Evolutionary conservation across 92 coral and sea anemone species (phyloP).

Genomic region (Phymanthus crucifer): DNA sequence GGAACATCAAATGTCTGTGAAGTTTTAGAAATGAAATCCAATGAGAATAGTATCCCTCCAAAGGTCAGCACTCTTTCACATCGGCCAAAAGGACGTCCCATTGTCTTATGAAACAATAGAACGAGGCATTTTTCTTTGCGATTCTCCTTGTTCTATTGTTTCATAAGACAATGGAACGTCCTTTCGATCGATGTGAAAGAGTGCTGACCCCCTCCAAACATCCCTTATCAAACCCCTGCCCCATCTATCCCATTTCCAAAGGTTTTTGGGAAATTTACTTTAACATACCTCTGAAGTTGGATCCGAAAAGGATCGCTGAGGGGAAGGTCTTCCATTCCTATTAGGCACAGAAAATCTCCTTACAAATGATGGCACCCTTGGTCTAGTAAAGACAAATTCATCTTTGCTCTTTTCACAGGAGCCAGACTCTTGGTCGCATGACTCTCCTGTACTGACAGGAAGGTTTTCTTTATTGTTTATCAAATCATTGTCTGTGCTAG

Average conservation of each 20-base stretch:
- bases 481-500: conserved; percentile 48
- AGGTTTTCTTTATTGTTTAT: conserved; percentile 71
- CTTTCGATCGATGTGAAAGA: no score
- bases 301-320: conserved; percentile 64
- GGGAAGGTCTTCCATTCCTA: conserved; percentile 21
- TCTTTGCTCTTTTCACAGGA: conserved; percentile 31
- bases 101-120: no score
- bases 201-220: no score
- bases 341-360: conserved; percentile 49
- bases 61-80: no score
- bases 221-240: no score
- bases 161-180: no score
- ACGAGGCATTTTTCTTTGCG: no score
- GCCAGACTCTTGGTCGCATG: conserved; percentile 5
- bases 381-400: conserved; percentile 77
- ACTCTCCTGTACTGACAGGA: conserved; percentile 1
- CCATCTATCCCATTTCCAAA: no score
- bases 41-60: no score
- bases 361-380: conserved; percentile 67
- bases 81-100: no score
- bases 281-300: conserved; percentile 60
- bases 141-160: no score
- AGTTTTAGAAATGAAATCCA: background rate
- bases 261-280: background rate
- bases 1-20: conserved; percentile 22